These are phyloP conservation scores for Tetramorium bicarinatum DNA, from an alignment of 2,888 invertebrate genomes.

Conservation along the genomic window DNA sequence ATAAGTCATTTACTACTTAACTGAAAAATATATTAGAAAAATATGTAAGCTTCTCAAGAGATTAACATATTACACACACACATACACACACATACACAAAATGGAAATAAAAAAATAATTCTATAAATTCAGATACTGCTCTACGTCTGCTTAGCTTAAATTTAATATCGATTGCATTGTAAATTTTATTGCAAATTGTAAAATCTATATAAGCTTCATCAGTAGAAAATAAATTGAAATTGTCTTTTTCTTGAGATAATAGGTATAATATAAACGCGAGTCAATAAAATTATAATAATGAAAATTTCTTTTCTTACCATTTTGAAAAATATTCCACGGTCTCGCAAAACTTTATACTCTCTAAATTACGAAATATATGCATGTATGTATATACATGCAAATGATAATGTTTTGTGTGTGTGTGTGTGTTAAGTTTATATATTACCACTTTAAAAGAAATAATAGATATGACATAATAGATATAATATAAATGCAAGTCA, in stretches of 20 bases:
- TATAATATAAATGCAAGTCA: no score
- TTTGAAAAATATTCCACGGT: not conserved
- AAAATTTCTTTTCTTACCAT: not conserved
- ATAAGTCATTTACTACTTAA: no score
- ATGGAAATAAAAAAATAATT: not conserved
- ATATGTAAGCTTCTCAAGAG: not conserved
- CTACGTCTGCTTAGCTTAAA: not conserved
- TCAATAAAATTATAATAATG: not conserved
- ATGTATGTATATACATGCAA: not conserved
- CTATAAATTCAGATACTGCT: not conserved
- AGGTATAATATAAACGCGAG: not conserved
- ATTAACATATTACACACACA: not conserved
- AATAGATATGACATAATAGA: no score
- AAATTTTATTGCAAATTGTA: not conserved
- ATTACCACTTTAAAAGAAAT: not conserved
- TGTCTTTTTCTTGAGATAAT: no score
- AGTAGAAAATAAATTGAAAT: no score
- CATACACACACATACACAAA: no score
- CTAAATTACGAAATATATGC: not conserved
- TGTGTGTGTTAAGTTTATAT: not conserved
- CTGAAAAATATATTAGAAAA: no score
- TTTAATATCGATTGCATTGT: not conserved
- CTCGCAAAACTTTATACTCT: not conserved
- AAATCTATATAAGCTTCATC: not conserved
- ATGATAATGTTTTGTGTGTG: not conserved